These are phyloP conservation scores for Samia ricini DNA, from an alignment of 1,140 invertebrate genomes.

Conservation along the genomic window DNA sequence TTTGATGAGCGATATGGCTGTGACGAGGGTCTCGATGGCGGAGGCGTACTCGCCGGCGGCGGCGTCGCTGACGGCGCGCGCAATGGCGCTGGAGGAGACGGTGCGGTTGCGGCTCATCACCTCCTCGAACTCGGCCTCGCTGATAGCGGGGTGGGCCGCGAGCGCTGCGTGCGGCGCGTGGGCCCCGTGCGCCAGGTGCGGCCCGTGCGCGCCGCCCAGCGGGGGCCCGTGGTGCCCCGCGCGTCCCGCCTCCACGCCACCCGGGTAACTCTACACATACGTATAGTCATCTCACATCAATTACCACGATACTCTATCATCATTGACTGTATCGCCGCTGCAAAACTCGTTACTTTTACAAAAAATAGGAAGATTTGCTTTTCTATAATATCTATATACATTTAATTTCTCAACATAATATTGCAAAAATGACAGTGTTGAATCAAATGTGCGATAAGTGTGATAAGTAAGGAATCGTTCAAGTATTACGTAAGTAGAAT, in stretches of 20 bases:
- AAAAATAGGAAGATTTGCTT: no score
- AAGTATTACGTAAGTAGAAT: no score
- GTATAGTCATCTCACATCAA: no score
- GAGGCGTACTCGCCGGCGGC: constrained; percentile 97
- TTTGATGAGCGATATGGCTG: constrained; percentile 98
- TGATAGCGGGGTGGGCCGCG: constrained; percentile 80
- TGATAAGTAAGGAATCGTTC: no score
- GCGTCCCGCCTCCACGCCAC: constrained; percentile 38
- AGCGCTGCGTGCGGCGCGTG: constrained; percentile 39
- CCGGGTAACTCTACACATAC: constrained; percentile 56
- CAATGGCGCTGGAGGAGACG: constrained; percentile 97
- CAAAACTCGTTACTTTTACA: no score
- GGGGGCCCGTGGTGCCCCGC: constrained; percentile 37
- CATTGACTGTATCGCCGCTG: no score
- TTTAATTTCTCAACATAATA: no score
- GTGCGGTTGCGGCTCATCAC: constrained; percentile 98
- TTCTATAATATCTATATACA: no score
- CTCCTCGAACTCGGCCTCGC: constrained; percentile 98
- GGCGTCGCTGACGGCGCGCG: constrained; percentile 97
- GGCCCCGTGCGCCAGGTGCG: constrained; percentile 23
- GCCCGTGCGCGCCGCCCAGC: constrained; percentile 21
- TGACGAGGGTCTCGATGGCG: constrained; percentile 98
- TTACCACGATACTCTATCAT: no score
- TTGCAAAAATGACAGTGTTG: no score
- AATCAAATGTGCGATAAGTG: no score